Conservation (phyloP, 2,888 invertebrate genomes). For the Entomobrya multifasciata region DNA sequence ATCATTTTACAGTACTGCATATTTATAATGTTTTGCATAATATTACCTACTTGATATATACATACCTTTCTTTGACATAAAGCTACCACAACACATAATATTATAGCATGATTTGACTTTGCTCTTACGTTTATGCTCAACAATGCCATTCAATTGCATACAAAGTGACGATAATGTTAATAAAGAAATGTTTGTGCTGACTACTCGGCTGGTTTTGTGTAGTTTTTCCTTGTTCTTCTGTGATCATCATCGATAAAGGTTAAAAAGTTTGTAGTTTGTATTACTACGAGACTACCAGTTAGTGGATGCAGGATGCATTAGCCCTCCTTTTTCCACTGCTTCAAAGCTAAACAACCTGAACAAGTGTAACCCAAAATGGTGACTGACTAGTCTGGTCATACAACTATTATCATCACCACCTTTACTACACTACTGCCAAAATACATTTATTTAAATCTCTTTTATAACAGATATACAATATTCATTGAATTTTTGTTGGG, state of each 20-base stretch:
- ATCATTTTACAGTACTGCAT: not conserved
- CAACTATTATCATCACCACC: constrained; percentile 58
- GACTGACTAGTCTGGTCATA: constrained; percentile 67
- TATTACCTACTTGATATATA: not conserved
- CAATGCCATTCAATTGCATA: constrained; percentile 59
- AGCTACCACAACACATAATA: not conserved
- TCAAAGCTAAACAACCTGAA: constrained; percentile 4
- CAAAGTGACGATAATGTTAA: constrained; percentile 2
- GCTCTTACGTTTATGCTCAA: constrained; percentile 60
- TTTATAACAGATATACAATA: constrained; percentile 31
- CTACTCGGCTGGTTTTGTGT: constrained; percentile 53
- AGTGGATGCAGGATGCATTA: too few relatives aligned
- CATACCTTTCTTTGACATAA: not conserved
- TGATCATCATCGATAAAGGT: constrained; percentile 18
- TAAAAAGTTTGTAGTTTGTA: not conserved
- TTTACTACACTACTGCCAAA: constrained; percentile 32
- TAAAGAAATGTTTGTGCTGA: not conserved
- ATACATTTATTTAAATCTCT: constrained; percentile 45
- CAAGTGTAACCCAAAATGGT: constrained; percentile 48
- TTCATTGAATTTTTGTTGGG: constrained; percentile 34
- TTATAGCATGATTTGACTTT: constrained; percentile 59
- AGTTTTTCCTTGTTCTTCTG: constrained; percentile 32
- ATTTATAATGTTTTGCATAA: constrained; percentile 44
- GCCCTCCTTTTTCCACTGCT: not conserved
- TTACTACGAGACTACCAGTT: constrained; percentile 11